Base-by-base conservation (phyloP, 2,797 vertebrate genomes). In the Danio choprae region DNA sequence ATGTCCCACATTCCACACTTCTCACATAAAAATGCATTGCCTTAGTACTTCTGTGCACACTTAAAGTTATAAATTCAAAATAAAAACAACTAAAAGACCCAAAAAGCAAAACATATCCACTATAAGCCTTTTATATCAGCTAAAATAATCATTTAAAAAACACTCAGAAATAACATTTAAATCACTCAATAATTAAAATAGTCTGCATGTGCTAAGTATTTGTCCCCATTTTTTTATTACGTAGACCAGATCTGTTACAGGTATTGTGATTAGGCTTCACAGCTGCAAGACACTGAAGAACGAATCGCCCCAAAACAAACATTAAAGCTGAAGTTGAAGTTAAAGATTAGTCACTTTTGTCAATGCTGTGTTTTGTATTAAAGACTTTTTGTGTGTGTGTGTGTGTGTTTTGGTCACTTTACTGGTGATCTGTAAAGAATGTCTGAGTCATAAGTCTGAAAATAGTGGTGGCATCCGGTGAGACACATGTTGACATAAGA, bases 401-500 rank as follows among this genome's bases (percentile, higher is more conserved):
- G 56, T 69, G 36, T 81, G 29, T 29, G 29, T 76, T 83, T 15
- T 79, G 65, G 62, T 74, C 68, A 74, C 74, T 81, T 81, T 79
- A 84, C 81, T 84, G 79, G 80, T 84, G 85, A 87, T 88, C 81
- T 59, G 56, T 67, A 58, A 71, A 81, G 67, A 87, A 83, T 83
- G 86, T 86, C 86, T 87, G 75, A 87, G 88, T 82, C 83, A 85
- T 80, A 71, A 12, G 38, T 76, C 81, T 83, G 46, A 83, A 91
- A 91, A 92, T 91, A 93, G 85, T 79, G 87, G 75, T 77, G 41
- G 83, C 82, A 90, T 92, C 90, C 90, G 87, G 86, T 55, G 72
- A 89, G 86, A 85, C 74, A 80, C 0, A 65, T 88, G 89, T 84
- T 91, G 90, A 90, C 87, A 81, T 85, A 84, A 86, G 70, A 84